Conservation (phyloP, 2,888 invertebrate genomes). For the Drosophila silvestris region DNA sequence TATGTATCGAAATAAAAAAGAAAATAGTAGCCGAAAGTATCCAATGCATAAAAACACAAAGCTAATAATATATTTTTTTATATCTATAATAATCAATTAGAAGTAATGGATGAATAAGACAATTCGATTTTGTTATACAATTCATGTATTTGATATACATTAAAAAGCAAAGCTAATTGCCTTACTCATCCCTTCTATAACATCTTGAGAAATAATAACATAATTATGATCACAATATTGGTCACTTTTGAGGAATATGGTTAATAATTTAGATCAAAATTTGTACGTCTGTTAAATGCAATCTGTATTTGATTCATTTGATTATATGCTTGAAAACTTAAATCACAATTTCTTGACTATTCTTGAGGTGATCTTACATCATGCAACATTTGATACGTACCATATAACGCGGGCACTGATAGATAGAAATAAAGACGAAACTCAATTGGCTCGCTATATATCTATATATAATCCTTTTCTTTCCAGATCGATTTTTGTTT, state of each 20-base stretch:
- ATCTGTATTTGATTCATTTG: neutral
- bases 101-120: neutral
- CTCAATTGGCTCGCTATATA: neutral
- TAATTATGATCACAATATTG: neutral
- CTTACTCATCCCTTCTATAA: neutral
- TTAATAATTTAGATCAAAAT: neutral
- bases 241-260: neutral
- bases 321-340: neutral
- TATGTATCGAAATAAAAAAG: neutral
- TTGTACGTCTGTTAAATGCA: neutral
- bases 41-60: neutral
- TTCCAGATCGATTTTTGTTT: slow-evolving; percentile 5
- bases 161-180: neutral
- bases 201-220: neutral
- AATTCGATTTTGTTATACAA: neutral
- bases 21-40: neutral
- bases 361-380: slow-evolving; percentile 21
- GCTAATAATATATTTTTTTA: neutral
- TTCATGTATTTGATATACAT: neutral
- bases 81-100: neutral
- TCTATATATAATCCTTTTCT: slow-evolving; percentile 28
- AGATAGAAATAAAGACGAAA: slow-evolving; percentile 2
- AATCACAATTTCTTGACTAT: neutral
- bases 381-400: slow-evolving; percentile 51
- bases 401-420: slow-evolving; percentile 55